A percentile compares a stretch with the other conserved stretches of the same genome.
Evolutionary conservation across 2,888 invertebrate genomes (phyloP).

Genomic region (Cerceris ruficornis): DNA sequence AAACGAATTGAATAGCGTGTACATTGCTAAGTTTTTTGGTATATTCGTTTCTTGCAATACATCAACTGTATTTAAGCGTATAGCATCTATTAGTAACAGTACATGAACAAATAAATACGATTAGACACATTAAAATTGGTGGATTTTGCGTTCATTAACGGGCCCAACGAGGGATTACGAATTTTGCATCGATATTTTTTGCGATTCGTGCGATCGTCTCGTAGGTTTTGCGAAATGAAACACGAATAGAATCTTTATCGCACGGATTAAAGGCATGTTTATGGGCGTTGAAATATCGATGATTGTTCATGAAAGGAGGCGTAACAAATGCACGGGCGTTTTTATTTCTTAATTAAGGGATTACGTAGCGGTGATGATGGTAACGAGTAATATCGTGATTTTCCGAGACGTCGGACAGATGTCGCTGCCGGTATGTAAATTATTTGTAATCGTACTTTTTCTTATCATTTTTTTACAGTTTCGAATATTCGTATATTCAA

Average conservation of each 20-base stretch:
- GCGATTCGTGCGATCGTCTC: too few species aligned
- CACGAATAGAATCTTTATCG: neutral
- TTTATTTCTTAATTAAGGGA: neutral
- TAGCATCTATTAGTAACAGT: slow-evolving; percentile 77
- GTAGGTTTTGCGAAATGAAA: neutral
- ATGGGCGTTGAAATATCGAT: neutral
- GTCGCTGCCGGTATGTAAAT: neutral
- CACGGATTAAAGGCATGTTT: neutral
- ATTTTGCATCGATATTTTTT: too few species aligned
- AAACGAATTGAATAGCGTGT: slow-evolving; percentile 76
- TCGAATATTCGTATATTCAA: neutral
- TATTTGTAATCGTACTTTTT: neutral
- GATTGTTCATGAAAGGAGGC: neutral
- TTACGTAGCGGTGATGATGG: neutral
- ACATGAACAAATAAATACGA: slow-evolving; percentile 80
- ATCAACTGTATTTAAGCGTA: slow-evolving; percentile 80
- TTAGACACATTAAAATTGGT: slow-evolving; percentile 69
- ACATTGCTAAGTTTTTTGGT: slow-evolving; percentile 79
- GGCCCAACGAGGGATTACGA: too few species aligned
- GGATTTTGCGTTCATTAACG: neutral
- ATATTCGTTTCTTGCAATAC: slow-evolving; percentile 79
- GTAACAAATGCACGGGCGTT: neutral
- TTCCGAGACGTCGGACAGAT: neutral
- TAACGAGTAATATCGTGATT: neutral
- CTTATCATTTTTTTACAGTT: neutral